Evolutionary conservation across 1,140 invertebrate genomes (phyloP).

Genomic region (Sminthurides bifidus): DNA sequence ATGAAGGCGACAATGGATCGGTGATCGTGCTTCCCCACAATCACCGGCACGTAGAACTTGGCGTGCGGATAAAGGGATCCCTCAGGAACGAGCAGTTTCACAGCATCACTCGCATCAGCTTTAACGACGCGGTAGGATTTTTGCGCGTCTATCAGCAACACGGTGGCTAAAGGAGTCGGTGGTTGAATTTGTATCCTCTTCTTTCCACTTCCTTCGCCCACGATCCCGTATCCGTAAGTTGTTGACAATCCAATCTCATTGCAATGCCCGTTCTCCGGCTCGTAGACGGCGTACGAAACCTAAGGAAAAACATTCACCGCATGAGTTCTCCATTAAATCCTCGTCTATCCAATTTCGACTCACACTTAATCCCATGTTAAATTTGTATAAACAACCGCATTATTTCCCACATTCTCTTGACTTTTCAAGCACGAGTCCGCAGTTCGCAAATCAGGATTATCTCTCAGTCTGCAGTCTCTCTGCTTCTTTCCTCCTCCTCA

Average conservation of each 20-base stretch:
- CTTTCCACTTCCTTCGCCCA: constrained; percentile 44
- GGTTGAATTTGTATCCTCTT: constrained; percentile 64
- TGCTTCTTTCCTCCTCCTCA: no score
- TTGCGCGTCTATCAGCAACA: constrained; percentile 60
- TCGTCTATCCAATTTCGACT: not conserved
- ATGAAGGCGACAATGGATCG: constrained; percentile 59
- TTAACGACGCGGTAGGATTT: constrained; percentile 67
- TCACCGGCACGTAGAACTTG: constrained; percentile 72
- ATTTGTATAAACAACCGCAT: not conserved
- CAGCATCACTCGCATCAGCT: constrained; percentile 51
- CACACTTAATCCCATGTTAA: not conserved
- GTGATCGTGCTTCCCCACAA: constrained; percentile 47
- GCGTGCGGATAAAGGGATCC: constrained; percentile 73
- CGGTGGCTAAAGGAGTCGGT: constrained; percentile 53
- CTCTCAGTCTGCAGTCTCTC: no score
- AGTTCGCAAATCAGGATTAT: not conserved
- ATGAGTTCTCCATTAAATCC: not conserved
- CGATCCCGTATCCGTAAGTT: constrained; percentile 37
- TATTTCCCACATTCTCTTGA: not conserved
- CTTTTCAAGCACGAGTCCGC: not conserved
- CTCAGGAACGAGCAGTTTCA: constrained; percentile 75
- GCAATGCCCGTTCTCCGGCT: constrained; percentile 43
- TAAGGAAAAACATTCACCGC: constrained; percentile 36
- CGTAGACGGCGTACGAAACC: constrained; percentile 68
- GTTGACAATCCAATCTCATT: constrained; percentile 30